Evolutionary conservation across 2,113 vertebrate genomes (phyloP).

Genomic region (Amphiprion ocellaris): DNA sequence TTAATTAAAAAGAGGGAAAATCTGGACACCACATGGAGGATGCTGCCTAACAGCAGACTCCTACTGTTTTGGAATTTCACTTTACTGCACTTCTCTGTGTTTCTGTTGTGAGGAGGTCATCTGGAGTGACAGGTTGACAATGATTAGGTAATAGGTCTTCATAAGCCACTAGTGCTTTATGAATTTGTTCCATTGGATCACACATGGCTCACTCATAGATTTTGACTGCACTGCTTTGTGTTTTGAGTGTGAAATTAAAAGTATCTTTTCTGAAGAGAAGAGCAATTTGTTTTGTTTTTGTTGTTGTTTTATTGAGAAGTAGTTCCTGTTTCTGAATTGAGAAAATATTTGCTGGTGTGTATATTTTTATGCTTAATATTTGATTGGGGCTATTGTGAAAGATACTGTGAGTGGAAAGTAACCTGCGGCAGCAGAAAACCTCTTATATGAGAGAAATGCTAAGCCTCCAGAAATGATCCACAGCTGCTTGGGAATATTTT

Average conservation of each 20-base stretch:
- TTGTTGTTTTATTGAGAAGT: neutral
- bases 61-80: slow-evolving; percentile 48
- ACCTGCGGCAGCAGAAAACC: slow-evolving; percentile 37
- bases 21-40: slow-evolving; percentile 62
- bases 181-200: slow-evolving; percentile 44
- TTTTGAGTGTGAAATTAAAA: slow-evolving; percentile 26
- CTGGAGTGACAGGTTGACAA: slow-evolving; percentile 68
- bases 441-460: slow-evolving; percentile 40
- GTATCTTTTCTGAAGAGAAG: neutral
- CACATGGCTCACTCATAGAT: slow-evolving; percentile 19
- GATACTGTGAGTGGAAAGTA: slow-evolving; percentile 12
- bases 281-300: neutral
- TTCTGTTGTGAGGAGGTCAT: slow-evolving; percentile 64
- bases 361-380: slow-evolving; percentile 29
- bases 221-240: neutral
- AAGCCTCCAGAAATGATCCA: slow-evolving; percentile 52
- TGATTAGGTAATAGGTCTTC: slow-evolving; percentile 70
- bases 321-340: slow-evolving; percentile 8
- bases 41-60: slow-evolving; percentile 49
- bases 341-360: slow-evolving; percentile 14
- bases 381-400: slow-evolving; percentile 29
- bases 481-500: slow-evolving; percentile 51
- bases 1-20: slow-evolving; percentile 68
- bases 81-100: slow-evolving; percentile 59
- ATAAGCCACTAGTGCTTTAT: slow-evolving; percentile 53